These are phyloP conservation scores for Calcarius lapponicus DNA, from an alignment of 2,797 vertebrate genomes.

Conservation along the genomic window DNA sequence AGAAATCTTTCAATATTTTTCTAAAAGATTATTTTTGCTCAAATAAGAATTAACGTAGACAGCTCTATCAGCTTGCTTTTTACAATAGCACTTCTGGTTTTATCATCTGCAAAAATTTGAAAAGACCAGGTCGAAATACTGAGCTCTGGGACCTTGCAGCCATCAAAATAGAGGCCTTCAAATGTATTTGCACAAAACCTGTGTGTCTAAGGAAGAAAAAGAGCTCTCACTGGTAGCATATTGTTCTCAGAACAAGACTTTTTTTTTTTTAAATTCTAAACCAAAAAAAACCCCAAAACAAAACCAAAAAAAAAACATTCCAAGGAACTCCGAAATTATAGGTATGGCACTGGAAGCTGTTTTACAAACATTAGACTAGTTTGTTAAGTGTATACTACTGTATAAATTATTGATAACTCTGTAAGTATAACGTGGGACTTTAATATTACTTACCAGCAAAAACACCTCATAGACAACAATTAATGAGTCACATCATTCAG, in stretches of 20 bases:
- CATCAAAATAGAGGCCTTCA: neutral
- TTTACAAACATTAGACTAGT: neutral
- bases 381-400: neutral
- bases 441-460: neutral
- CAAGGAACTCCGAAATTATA: neutral
- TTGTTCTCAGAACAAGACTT: neutral
- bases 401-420: neutral
- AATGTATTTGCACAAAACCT: neutral
- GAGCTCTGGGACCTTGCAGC: neutral
- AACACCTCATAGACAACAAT: neutral
- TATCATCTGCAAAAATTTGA: neutral
- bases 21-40: neutral
- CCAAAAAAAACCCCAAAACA: accelerated
- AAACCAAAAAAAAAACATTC: neutral
- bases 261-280: neutral
- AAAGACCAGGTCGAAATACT: neutral
- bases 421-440: neutral
- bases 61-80: neutral
- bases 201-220: neutral
- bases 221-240: neutral
- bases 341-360: neutral
- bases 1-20: neutral
- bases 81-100: neutral
- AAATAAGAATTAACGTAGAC: neutral
- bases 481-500: neutral